Evolutionary conservation across 2,888 invertebrate species (phyloP).

Genomic region (Morpho deidamia): DNA sequence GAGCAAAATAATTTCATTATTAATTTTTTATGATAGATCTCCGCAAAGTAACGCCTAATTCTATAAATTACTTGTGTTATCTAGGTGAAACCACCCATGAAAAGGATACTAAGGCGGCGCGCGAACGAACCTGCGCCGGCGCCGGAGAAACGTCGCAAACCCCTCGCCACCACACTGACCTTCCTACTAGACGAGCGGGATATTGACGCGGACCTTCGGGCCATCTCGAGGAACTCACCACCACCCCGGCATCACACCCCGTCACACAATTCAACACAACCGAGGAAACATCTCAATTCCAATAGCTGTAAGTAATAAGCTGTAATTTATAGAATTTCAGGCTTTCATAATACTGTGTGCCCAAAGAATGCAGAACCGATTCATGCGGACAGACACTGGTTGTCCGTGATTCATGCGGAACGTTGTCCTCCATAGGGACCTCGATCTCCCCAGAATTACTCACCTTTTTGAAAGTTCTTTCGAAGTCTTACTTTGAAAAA

Average conservation of each 20-base stretch:
- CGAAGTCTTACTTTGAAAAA: too few species aligned
- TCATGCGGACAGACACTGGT: too few species aligned
- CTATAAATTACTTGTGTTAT: background rate
- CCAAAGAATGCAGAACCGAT: too few species aligned
- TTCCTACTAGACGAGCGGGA: slow-evolving; percentile 93
- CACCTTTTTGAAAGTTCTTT: too few species aligned
- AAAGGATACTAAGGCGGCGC: slow-evolving; percentile 92
- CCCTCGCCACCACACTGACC: slow-evolving; percentile 90
- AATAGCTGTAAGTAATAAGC: slow-evolving; percentile 52
- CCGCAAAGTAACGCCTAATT: too few species aligned
- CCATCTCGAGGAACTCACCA: slow-evolving; percentile 79
- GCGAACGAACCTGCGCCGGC: slow-evolving; percentile 96
- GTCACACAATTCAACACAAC: slow-evolving; percentile 54
- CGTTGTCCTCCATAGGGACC: too few species aligned
- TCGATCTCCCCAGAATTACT: too few species aligned
- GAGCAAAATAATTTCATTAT: background rate
- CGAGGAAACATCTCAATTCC: slow-evolving; percentile 58
- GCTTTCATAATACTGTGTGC: too few species aligned
- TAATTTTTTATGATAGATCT: background rate
- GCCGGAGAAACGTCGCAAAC: slow-evolving; percentile 91
- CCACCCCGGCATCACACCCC: slow-evolving; percentile 34
- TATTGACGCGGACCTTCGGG: slow-evolving; percentile 90
- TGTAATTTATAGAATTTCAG: too few species aligned
- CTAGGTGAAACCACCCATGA: slow-evolving; percentile 95
- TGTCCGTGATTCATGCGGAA: too few species aligned